Evolutionary conservation across 2,888 invertebrate species (phyloP), one percentile per base, ranked within the genome.

Genomic region (Drosophila siamana): DNA sequence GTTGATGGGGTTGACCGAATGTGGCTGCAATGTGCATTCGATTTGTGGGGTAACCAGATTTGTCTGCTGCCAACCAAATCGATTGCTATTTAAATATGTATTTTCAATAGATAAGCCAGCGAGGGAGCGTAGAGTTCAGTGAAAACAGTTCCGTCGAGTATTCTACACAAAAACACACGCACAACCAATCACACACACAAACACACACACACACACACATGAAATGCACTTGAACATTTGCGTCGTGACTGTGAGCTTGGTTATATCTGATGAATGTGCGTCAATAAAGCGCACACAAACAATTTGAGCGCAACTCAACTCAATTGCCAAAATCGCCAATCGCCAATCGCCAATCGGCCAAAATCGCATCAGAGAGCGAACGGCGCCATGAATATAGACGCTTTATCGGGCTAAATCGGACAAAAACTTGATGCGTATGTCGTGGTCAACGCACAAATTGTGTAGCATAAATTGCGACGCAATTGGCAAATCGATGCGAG

Each of bases 51-150:
- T 0, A 11, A 33, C 36, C 46, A 16, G 33, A 38, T 48, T 33
- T 40, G 16, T 38, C 36, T 48, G 54, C 41, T 38, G 36, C 28
- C 11, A 19, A 6, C 56, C 56, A 74, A 85, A 88, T 80, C 89
- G 76, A 84, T 80, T 78, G 64, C 48, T 60, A 78, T 80, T 86
- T 84, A 86, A 76, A 86, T 84, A 69, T 78, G 59, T 88, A 67
- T 75, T 75, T 83, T 83, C 63, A 47, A 72, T 54, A 63, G 80
- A 69, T 78, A 68, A 65, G 41, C 77, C 26, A 44, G 26, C 1
- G 19, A 19, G 2, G 2, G 30, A 30, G 41, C 26, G 30, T 11
- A 13, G 26, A 44, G 43, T 24, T 48, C 30, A 40, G 55, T 54
- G 40, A 59, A 36, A 36, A 40, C 60, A 70, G 71, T 46, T 66